Percentiles rank a stretch among this genome's conserved stretches.
Evolutionary conservation across 2,797 vertebrate species (phyloP).

Genomic region (Lepus townsendii): DNA sequence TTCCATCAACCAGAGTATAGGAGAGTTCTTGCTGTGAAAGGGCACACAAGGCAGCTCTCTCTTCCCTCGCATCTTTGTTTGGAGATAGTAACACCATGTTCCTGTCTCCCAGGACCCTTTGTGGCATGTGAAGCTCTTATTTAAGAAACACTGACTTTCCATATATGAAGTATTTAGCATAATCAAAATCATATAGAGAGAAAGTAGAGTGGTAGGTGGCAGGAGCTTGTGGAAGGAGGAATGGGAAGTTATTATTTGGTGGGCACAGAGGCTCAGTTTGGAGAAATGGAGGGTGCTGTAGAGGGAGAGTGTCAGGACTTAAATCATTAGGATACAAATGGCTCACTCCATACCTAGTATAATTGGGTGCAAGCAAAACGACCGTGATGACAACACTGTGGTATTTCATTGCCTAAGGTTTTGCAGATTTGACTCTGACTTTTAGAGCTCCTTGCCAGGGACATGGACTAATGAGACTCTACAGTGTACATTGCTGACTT

Average conservation of each 20-base stretch:
- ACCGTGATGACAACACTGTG: too few species aligned
- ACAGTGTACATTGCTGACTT: too few species aligned
- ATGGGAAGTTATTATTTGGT: neutral
- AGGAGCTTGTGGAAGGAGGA: neutral
- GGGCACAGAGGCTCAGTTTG: neutral
- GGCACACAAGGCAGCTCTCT: fast-evolving
- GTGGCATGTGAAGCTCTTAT: neutral
- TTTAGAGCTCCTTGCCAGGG: too few species aligned
- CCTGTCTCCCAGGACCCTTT: neutral
- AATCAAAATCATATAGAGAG: neutral
- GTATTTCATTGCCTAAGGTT: too few species aligned
- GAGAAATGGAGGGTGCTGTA: neutral
- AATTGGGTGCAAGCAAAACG: too few species aligned
- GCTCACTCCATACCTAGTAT: too few species aligned
- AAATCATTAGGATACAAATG: too few species aligned
- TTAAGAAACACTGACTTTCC: neutral
- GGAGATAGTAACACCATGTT: neutral
- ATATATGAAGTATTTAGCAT: neutral
- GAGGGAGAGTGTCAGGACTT: too few species aligned
- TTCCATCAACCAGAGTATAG: fast-evolving
- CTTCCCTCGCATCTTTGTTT: neutral
- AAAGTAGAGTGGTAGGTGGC: neutral
- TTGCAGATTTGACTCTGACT: too few species aligned
- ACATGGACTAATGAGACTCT: too few species aligned
- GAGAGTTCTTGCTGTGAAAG: fast-evolving